A percentile compares a stretch with the other conserved stretches of the same genome.
These are phyloP conservation scores for Stegodyphus mimosarum DNA, from an alignment of 1,140 invertebrate species.

Conservation along the genomic window DNA sequence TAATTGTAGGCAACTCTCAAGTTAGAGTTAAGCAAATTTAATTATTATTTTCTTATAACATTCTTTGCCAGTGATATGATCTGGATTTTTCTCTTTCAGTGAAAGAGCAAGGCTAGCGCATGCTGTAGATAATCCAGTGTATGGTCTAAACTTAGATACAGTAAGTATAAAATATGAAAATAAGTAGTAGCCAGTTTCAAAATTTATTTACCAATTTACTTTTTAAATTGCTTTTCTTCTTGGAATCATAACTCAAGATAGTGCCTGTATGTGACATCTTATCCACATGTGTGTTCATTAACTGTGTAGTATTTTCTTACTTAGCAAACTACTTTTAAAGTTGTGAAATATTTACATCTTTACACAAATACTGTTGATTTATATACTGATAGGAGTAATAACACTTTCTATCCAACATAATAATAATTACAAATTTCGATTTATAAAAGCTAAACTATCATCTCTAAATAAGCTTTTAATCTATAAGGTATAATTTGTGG, in stretches of 20 bases:
- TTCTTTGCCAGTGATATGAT: no score
- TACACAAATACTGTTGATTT: no score
- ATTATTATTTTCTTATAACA: no score
- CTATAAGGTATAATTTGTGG: no score
- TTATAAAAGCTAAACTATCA: no score
- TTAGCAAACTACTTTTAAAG: not conserved
- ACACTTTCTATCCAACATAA: no score
- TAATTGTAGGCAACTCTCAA: no score
- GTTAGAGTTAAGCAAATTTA: no score
- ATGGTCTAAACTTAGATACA: slow-evolving; percentile 55
- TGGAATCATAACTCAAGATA: not conserved
- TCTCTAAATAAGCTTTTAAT: no score
- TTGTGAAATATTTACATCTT: not conserved
- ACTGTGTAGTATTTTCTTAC: not conserved
- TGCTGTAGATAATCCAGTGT: slow-evolving; percentile 56
- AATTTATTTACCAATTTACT: not conserved
- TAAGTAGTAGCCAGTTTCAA: not conserved
- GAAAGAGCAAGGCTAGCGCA: slow-evolving; percentile 36
- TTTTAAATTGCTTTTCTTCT: not conserved
- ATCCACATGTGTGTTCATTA: not conserved
- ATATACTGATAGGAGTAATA: no score
- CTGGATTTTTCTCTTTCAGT: slow-evolving; percentile 6
- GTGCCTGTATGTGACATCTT: not conserved
- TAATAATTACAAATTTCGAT: no score
- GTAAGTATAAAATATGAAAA: slow-evolving; percentile 10